Conservation (phyloP, 1,140 invertebrate genomes). For the Plectrocnemia conspersa region DNA sequence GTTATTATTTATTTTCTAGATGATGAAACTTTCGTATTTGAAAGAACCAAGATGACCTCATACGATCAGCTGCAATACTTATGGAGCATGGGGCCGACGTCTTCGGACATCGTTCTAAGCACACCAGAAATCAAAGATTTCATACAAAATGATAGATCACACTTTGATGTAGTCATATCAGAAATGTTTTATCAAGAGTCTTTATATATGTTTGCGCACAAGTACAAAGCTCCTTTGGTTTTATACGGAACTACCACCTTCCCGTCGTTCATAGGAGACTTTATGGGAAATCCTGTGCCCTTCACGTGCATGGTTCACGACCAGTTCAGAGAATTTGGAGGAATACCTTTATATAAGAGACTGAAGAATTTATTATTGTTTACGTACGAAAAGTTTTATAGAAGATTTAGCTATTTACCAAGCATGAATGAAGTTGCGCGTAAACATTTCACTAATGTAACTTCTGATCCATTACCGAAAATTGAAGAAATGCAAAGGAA, state of each 20-base stretch:
- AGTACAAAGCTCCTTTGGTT: conserved; percentile 20
- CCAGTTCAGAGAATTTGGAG: conserved; percentile 33
- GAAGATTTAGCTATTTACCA: conserved; percentile 8
- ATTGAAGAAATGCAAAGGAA: conserved; percentile 40
- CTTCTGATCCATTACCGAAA: conserved; percentile 36
- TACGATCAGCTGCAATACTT: background rate
- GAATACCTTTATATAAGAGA: conserved; percentile 19
- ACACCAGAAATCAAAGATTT: conserved; percentile 3
- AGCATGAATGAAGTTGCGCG: conserved; percentile 37
- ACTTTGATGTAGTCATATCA: conserved; percentile 15
- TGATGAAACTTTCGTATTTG: background rate
- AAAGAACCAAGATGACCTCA: background rate
- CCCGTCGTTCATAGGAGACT: conserved; percentile 18
- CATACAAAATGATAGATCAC: conserved; percentile 4
- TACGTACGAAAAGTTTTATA: background rate
- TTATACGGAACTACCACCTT: background rate
- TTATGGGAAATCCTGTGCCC: conserved; percentile 42
- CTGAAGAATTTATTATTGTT: conserved; percentile 12
- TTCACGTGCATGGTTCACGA: conserved; percentile 41
- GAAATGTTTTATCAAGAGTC: conserved; percentile 14
- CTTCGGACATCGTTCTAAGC: background rate
- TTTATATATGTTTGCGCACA: conserved; percentile 19
- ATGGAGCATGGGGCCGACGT: background rate
- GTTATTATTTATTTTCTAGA: background rate
- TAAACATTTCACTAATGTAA: conserved; percentile 37